Conservation (phyloP, 2,888 invertebrate genomes). For the Pollenia griseotomentosa region DNA sequence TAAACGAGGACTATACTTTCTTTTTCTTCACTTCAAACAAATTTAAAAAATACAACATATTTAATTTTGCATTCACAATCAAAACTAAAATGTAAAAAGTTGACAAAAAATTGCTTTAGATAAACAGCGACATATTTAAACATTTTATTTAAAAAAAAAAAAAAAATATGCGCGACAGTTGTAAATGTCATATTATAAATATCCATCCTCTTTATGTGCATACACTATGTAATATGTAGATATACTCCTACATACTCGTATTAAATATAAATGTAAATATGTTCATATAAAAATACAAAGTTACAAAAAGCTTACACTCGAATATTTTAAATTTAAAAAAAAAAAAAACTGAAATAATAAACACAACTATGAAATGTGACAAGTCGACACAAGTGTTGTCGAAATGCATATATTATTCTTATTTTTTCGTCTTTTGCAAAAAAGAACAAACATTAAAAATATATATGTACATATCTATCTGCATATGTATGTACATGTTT, state of each 20-base stretch:
- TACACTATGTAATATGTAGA: neutral
- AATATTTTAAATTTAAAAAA: neutral
- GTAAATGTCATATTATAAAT: slow-evolving; percentile 48
- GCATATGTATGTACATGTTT: too few relatives aligned
- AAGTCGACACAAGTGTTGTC: slow-evolving; percentile 24
- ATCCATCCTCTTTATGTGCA: slow-evolving; percentile 10
- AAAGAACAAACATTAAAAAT: too few relatives aligned
- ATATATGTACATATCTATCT: too few relatives aligned
- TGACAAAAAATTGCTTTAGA: neutral
- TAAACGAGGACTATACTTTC: too few relatives aligned
- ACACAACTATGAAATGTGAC: slow-evolving; percentile 25
- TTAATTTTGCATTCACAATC: too few relatives aligned
- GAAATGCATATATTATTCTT: slow-evolving; percentile 1
- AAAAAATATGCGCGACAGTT: slow-evolving; percentile 35
- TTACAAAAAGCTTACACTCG: neutral
- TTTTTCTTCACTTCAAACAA: too few relatives aligned
- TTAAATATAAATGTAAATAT: neutral
- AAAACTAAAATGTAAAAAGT: neutral
- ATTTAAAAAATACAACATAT: too few relatives aligned
- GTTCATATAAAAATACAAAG: neutral
- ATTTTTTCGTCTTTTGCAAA: too few relatives aligned
- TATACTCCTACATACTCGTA: neutral
- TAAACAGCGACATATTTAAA: neutral
- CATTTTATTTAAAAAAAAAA: neutral
- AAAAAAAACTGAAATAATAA: slow-evolving; percentile 5